Percentiles rank a stretch among this genome's conserved stretches.
Conservation (phyloP, 2,888 invertebrate species). For the Rhaphigaster nebulosa region DNA sequence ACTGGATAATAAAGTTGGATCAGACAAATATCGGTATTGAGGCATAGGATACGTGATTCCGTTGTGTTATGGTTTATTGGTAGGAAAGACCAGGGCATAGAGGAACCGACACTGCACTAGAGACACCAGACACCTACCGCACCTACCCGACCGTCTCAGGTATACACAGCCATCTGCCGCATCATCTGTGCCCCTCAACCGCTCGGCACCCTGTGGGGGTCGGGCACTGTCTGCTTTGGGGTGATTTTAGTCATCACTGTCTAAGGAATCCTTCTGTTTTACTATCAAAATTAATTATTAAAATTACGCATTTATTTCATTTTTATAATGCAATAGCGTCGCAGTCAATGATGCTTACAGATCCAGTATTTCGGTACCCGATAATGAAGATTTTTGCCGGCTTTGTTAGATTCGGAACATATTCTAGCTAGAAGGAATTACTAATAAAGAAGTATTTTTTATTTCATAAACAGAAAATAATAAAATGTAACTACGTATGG, state of each 20-base stretch:
- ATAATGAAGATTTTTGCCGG: too few species aligned
- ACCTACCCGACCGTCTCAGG: conserved; percentile 6
- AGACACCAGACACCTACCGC: conserved; percentile 18
- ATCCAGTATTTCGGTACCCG: too few species aligned
- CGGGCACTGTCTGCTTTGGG: background rate
- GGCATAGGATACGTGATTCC: background rate
- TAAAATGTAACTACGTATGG: too few species aligned
- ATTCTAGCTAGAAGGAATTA: too few species aligned
- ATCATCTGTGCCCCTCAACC: background rate
- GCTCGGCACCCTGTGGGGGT: background rate
- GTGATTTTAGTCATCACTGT: background rate
- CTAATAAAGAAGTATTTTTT: too few species aligned
- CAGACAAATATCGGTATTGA: background rate
- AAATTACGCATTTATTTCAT: too few species aligned
- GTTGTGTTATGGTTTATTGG: background rate
- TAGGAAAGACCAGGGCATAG: background rate
- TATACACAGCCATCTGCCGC: background rate
- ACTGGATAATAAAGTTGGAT: background rate
- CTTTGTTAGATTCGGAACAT: too few species aligned
- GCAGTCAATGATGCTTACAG: too few species aligned
- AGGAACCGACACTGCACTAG: background rate
- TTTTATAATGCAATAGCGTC: too few species aligned
- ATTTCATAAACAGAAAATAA: too few species aligned
- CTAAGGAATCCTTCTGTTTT: background rate
- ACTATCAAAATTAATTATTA: too few species aligned